Evolutionary conservation across 2,797 vertebrate species (phyloP), one percentile per base, ranked within the genome.

Genomic region (Lagodon rhomboides): DNA sequence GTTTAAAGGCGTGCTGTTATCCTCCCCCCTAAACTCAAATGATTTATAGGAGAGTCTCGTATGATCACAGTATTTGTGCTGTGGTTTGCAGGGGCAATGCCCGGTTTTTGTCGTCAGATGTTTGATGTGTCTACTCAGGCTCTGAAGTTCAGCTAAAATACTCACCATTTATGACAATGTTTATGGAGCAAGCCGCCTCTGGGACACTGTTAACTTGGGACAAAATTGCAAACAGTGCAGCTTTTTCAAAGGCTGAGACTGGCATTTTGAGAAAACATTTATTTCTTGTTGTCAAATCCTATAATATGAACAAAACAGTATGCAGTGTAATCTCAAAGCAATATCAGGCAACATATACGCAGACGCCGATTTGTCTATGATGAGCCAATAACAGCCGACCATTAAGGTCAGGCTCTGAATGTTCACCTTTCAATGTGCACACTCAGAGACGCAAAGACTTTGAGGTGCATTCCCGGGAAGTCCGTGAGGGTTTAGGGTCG

Each of bases 31-130:
- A 13, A 79, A 80, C 67, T 68, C 55, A 20, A 86, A 82, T 84
- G 91, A 86, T 92, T 92, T 91, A 84, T 75, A 83, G 87, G 75
- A 86, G 78, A 51, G 76, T 68, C 82, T 81, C 5, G 12, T 27
- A 30, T 75, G 83, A 92, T 93, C 78, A 91, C 88, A 77, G 91
- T 92, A 77, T 90, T 93, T 91, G 69, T 73, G 85, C 27, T 43
- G 84, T 3, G 74, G 86, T 86, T 84, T 75, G 47, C 54, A 70
- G 85, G 73, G 84, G 81, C 73, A 86, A 60, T 78, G 82, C 82
- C 82, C 68, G 58, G 50, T 82, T 82, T 83, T 83, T 89, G 73
- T 81, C 68, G 12, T 91, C 65, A 74, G 56, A 87, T 75, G 79
- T 88, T 75, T 82, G 56, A 77, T 58, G 66, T 75, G 72, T 82